Evolutionary conservation across 1,140 invertebrate genomes (phyloP).

Genomic region (Nephotettix cincticeps): DNA sequence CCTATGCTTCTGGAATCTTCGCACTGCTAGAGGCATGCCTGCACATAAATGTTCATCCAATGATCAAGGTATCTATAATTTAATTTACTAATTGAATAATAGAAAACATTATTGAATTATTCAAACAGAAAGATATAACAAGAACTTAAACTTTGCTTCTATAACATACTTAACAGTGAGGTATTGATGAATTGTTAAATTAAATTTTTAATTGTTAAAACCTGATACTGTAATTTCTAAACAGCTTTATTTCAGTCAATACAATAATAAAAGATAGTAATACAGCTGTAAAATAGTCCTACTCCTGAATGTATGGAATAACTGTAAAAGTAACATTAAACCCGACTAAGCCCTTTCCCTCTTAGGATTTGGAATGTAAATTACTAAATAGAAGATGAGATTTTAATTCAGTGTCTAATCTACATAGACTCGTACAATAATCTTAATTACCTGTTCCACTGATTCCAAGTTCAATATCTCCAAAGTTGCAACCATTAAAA

Average conservation of each 20-base stretch:
- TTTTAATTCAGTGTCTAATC: no score
- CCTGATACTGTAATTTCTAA: no score
- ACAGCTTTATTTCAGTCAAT: no score
- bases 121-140: background rate
- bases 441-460: background rate
- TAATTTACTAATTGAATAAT: background rate
- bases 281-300: background rate
- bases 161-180: background rate
- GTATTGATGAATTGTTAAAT: background rate
- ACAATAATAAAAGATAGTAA: no score
- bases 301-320: no score
- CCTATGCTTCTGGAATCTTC: background rate
- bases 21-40: constrained; percentile 1
- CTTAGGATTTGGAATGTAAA: background rate
- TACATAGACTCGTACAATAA: background rate
- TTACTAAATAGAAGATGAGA: background rate
- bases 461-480: background rate
- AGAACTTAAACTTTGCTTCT: background rate
- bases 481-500: constrained; percentile 8
- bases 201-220: background rate
- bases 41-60: background rate
- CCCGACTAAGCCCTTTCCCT: no score
- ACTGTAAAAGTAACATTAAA: no score
- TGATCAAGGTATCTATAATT: background rate
- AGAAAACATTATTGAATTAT: background rate